These are phyloP conservation scores for Thecophora atra DNA, from an alignment of 2,888 invertebrate species.

Conservation along the genomic window DNA sequence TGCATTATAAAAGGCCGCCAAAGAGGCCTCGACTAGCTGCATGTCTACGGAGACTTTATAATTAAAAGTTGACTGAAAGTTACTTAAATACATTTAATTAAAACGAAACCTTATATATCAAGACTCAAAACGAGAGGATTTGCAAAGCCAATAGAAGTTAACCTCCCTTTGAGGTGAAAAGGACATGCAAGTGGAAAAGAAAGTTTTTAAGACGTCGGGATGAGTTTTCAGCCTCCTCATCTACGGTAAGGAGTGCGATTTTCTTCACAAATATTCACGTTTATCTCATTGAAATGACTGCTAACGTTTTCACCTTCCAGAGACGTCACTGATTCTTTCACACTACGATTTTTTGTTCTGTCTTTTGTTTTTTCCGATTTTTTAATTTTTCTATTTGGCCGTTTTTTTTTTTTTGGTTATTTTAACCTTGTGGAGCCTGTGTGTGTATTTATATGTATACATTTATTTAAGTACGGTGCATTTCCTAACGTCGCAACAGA, in stretches of 20 bases:
- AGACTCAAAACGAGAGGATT: no score
- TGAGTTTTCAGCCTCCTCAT: not conserved
- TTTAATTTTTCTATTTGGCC: not conserved
- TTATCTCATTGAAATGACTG: conserved; percentile 7
- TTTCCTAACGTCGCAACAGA: no score
- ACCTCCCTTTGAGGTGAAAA: no score
- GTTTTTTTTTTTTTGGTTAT: not conserved
- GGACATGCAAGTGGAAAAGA: no score
- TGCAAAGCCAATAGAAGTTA: no score
- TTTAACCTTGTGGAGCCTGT: no score
- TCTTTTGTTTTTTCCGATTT: not conserved
- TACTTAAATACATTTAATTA: not conserved
- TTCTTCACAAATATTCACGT: conserved; percentile 27
- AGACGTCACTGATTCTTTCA: not conserved
- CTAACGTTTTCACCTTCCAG: conserved; percentile 13
- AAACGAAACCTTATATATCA: not conserved
- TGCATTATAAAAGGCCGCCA: not conserved
- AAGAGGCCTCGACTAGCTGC: not conserved
- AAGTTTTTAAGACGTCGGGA: not conserved
- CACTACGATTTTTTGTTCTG: not conserved
- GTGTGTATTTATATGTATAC: not conserved
- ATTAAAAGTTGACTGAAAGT: not conserved
- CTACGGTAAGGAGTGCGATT: not conserved
- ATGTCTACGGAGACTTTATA: not conserved
- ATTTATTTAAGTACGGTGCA: no score